Evolutionary conservation across 2,113 vertebrate species (phyloP).

Genomic region (Paedocypris sp.): DNA sequence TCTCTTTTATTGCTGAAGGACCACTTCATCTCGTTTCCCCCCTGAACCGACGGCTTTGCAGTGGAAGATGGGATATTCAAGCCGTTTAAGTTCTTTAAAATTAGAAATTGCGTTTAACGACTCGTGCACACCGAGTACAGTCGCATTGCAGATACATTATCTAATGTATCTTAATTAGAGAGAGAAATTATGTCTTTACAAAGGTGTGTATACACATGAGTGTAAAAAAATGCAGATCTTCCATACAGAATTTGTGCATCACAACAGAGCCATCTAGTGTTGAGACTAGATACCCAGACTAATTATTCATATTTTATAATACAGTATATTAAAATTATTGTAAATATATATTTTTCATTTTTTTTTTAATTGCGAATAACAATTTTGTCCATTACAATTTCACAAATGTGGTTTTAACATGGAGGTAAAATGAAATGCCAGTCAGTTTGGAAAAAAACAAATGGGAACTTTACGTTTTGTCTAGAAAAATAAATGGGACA

Average conservation of each 20-base stretch:
- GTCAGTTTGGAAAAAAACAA: neutral
- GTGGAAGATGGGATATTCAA: too few relatives aligned
- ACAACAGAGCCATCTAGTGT: constrained; percentile 62
- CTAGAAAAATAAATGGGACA: neutral
- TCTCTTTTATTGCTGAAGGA: neutral
- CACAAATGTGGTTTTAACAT: too few relatives aligned
- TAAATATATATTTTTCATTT: neutral
- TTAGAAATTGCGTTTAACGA: too few relatives aligned
- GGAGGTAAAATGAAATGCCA: too few relatives aligned
- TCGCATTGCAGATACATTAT: neutral
- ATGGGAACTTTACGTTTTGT: neutral
- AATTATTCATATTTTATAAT: too few relatives aligned
- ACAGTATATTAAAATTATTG: too few relatives aligned
- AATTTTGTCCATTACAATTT: too few relatives aligned
- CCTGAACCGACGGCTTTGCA: neutral
- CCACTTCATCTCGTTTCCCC: neutral
- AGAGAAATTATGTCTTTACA: constrained; percentile 1
- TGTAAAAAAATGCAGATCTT: neutral
- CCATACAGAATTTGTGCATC: constrained; percentile 20
- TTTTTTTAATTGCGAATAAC: too few relatives aligned
- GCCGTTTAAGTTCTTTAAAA: too few relatives aligned
- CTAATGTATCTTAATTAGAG: constrained; percentile 2
- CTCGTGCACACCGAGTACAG: neutral
- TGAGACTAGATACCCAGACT: too few relatives aligned
- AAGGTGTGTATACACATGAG: neutral